These are phyloP conservation scores for Frankliniella fusca DNA, from an alignment of 2,888 invertebrate genomes.

Conservation along the genomic window DNA sequence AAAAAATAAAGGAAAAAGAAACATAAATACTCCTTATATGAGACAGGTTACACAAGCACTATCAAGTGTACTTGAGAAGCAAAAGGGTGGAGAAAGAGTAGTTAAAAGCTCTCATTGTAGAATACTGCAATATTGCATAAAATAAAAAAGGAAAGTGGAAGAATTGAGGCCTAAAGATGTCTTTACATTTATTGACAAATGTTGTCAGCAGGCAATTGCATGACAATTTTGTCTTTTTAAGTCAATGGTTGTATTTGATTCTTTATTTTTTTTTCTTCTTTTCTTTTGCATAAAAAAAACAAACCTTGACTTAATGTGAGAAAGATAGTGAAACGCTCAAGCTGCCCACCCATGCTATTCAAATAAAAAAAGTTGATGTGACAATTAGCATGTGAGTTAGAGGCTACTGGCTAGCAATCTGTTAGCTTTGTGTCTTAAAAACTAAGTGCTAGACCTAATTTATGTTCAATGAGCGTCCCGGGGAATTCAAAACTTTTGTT, in stretches of 20 bases:
- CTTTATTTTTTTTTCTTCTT: too few relatives aligned
- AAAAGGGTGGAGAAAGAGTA: conserved; percentile 23
- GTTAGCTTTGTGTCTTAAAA: conserved; percentile 3
- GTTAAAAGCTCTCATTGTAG: neutral
- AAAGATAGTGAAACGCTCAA: neutral
- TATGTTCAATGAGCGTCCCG: conserved; percentile 4
- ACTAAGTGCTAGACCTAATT: conserved; percentile 10
- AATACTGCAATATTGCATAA: neutral
- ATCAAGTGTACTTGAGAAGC: conserved; percentile 24
- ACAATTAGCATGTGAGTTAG: neutral
- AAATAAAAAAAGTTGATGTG: conserved; percentile 1
- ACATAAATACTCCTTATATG: conserved; percentile 8
- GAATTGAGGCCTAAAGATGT: neutral
- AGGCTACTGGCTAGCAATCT: neutral
- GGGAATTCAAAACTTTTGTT: neutral
- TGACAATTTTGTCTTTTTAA: neutral
- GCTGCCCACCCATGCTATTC: neutral
- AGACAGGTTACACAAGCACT: conserved; percentile 22
- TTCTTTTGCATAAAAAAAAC: too few relatives aligned
- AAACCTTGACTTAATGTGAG: neutral
- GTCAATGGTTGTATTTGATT: too few relatives aligned
- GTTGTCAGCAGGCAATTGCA: neutral
- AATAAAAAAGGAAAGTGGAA: neutral
- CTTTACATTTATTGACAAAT: neutral
- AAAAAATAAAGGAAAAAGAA: neutral